Conservation (phyloP, 2,888 invertebrate genomes). For the Melipona bicolor region DNA sequence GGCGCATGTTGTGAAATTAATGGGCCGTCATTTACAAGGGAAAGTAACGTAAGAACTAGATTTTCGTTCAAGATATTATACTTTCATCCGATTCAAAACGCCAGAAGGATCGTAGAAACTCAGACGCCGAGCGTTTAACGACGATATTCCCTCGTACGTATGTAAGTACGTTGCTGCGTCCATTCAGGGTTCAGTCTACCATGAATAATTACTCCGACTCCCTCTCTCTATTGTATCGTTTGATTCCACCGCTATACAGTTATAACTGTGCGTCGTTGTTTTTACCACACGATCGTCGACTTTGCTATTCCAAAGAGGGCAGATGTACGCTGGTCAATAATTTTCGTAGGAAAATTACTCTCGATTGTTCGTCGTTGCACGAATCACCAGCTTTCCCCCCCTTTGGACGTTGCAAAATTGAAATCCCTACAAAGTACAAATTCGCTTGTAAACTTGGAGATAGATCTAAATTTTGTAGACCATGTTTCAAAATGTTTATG, state of each 20-base stretch:
- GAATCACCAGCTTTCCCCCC: not conserved
- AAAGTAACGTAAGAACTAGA: not conserved
- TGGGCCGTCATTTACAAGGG: not conserved
- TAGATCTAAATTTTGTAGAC: no score
- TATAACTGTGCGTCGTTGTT: constrained; percentile 3
- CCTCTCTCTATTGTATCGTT: not conserved
- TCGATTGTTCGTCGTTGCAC: not conserved
- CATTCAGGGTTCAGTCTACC: not conserved
- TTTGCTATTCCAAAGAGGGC: not conserved
- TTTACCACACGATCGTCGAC: not conserved
- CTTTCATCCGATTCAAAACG: not conserved
- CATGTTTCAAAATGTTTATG: not conserved
- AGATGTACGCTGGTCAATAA: not conserved
- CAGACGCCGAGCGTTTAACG: not conserved
- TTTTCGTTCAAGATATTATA: not conserved
- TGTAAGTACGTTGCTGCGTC: not conserved
- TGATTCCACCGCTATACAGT: not conserved
- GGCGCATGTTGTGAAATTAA: not conserved
- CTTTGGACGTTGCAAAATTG: not conserved
- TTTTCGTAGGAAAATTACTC: constrained; percentile 9
- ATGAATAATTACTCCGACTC: constrained; percentile 7
- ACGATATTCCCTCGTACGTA: not conserved
- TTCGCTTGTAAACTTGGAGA: not conserved
- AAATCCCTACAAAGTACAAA: not conserved
- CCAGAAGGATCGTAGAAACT: not conserved